These are phyloP conservation scores for Coelinius sp. DNA, from an alignment of 2,888 invertebrate species.

Conservation along the genomic window DNA sequence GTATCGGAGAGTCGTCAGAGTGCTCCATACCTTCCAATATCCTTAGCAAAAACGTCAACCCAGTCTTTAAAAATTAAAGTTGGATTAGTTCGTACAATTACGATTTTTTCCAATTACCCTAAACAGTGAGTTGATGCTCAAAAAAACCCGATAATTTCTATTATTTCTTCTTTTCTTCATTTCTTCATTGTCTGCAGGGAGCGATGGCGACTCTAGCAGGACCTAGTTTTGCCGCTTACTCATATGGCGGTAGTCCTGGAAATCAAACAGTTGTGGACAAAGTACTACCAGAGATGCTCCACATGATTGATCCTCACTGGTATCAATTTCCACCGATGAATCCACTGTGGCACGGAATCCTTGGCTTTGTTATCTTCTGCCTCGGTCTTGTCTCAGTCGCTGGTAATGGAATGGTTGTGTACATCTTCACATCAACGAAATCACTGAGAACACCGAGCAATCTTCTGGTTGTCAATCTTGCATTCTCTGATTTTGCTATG, in stretches of 20 bases:
- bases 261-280: constrained; percentile 89
- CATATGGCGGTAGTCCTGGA: constrained; percentile 68
- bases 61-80: constrained; percentile 51
- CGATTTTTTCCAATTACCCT: constrained; percentile 65
- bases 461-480: constrained; percentile 90
- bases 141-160: background rate
- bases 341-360: constrained; percentile 84
- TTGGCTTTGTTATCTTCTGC: constrained; percentile 84
- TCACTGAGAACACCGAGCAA: constrained; percentile 90
- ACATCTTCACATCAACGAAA: constrained; percentile 83
- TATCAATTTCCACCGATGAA: constrained; percentile 75
- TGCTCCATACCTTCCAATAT: constrained; percentile 51
- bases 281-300: constrained; percentile 80
- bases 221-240: constrained; percentile 70
- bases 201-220: constrained; percentile 71
- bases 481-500: constrained; percentile 92
- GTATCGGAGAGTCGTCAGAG: constrained; percentile 64
- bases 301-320: constrained; percentile 79
- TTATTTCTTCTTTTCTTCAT: constrained; percentile 15
- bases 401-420: constrained; percentile 83
- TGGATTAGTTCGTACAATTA: constrained; percentile 64
- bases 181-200: constrained; percentile 19
- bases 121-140: constrained; percentile 52
- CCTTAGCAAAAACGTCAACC: constrained; percentile 54
- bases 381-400: constrained; percentile 80